Evolutionary conservation across 2,888 invertebrate genomes (phyloP).

Genomic region (Gymnocheta viridis): DNA sequence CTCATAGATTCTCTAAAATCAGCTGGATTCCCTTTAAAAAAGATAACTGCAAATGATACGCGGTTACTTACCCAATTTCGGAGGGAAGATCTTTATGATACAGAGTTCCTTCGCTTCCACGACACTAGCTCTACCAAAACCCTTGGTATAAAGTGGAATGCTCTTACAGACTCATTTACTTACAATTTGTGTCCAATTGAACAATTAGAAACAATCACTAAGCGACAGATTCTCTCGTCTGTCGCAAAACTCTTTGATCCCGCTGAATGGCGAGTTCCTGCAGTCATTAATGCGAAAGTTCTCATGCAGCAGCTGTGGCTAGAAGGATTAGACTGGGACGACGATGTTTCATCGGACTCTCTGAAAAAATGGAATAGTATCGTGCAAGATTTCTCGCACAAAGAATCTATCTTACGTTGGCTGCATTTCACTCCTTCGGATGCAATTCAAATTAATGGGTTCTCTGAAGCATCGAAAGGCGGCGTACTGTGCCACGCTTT

Average conservation of each 20-base stretch:
- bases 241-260: no score
- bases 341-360: neutral
- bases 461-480: neutral
- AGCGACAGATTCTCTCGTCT: no score
- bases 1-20: neutral
- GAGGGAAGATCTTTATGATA: constrained; percentile 4
- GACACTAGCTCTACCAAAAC: constrained; percentile 23
- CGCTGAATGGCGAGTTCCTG: no score
- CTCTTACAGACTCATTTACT: neutral
- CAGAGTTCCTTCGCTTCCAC: no score
- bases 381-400: neutral
- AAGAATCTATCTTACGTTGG: constrained; percentile 2
- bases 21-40: constrained; percentile 12
- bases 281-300: no score
- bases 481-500: neutral
- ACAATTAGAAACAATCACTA: no score
- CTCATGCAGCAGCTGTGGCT: no score
- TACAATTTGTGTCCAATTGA: neutral
- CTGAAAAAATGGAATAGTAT: neutral
- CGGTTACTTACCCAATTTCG: neutral
- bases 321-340: no score
- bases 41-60: neutral
- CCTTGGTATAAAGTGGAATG: constrained; percentile 17
- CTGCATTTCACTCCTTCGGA: neutral
- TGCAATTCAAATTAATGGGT: neutral